Base-by-base conservation (phyloP, 1,140 invertebrate species). In the Drosophila suzukii region DNA sequence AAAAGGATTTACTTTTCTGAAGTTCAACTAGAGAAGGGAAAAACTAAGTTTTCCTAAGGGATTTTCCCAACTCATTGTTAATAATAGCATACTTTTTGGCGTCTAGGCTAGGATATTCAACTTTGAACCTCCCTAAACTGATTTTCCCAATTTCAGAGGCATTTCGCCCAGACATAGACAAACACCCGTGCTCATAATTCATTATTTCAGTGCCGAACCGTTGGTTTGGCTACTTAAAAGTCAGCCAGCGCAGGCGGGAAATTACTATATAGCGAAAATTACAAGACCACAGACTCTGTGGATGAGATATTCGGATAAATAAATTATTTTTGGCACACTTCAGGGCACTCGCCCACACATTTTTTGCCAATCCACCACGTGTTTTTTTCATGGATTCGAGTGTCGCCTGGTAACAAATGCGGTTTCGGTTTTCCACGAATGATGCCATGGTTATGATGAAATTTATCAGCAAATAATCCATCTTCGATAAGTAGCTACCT, bases 281-380 rank as follows among this genome's bases (percentile, higher is more conserved):
- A 82, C 60, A 78, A 58, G 49, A 39, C n/a, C 49, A 13, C 32
- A 12, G 58, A 15, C 30, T 2, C 11, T n/a, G 12, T 56, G 62
- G 50, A 49, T 57, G 27, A 57, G 70, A 59, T 61, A 47, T 73
- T 76, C 43, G 75, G 72, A 71, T 88, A 76, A 78, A 78, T 86
- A 75, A 82, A 81, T 88, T 82, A 88, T 78, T 82, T 82, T 86
- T 82, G 82, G 83, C 75, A 75, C 82, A 85, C 81, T 60, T n/a
- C n/a, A 8, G 24, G 13, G 20, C 32, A 60, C 51, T n/a, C 46
- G 44, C 57, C 46, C 59, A 34, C 38, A 41, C n/a, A 6, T n/a
- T 58, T 6, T 20, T 20, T 41, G 27, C 30, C 27, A 27, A 27
- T 27, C 3, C 3, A 38, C 63, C 67, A 70, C 51, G 67, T 70